Evolutionary conservation across 23 tunicate species (phyloP), one percentile per base, ranked within the genome.

Genomic region (Trididemnum nubilum): DNA sequence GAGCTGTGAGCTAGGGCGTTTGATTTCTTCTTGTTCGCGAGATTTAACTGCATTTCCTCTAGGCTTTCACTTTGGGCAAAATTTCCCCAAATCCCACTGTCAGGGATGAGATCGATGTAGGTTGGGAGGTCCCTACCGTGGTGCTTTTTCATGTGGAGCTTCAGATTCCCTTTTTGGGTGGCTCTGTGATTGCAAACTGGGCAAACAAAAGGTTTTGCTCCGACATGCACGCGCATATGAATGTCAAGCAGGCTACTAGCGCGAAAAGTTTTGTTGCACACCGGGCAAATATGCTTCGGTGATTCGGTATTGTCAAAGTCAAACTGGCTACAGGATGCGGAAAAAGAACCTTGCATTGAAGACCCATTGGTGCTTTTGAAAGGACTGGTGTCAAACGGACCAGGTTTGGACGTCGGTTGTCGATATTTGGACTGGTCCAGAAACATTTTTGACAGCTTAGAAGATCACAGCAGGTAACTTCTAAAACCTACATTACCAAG

Each of bases 131-230:
- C 94, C 21, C 50, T 69, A 1, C 92, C 89, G 49, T 94, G 98
- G 52, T 94, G 98, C 80, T 94, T 94, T 79, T 88, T 88, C 90
- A 94, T 87, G 78, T 94, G 98, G 34, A 94, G 79, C 76, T 94
- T 94, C 67, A 94, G 36, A 64, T 89, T 89, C 0, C 99, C 90
- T 75, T 94, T 94, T 52, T 94, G 99, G 28, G 99, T 89, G 23
- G 95, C 91, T 12, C 99, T 73, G 61, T 89, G 91, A 0, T 96
- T 80, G 78, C 96, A 94, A 24, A 89, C 82, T 1, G 98, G 89
- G 60, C 99, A 94, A 30, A 77, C 90, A 65, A 94, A 94, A 2
- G 98, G 99, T 51, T 89, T 89, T 18, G 95, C 99, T 0, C 94
- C 94, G 0, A 89, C 95, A 49, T 94, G 99, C 0, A 94, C 99